Base-by-base conservation (phyloP, 2,113 vertebrate genomes). In the Mus spicilegus region DNA sequence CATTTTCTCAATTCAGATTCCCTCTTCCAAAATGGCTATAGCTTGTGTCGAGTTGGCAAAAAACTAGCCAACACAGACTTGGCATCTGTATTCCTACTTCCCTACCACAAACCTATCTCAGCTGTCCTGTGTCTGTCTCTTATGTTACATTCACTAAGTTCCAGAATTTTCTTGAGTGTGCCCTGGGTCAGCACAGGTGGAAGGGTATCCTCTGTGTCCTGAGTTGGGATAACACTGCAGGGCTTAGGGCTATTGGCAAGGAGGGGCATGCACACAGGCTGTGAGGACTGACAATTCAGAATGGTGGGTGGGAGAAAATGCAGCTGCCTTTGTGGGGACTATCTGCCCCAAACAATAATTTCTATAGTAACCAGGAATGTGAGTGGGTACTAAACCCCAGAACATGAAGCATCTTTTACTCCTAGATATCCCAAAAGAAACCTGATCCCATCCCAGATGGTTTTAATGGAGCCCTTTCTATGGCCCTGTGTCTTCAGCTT, bases 271-370 rank as follows among this genome's bases (percentile, higher is more conserved):
- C 51, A 51, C 28, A 30, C 7, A 11, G 10, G 33, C 24, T 36
- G 19, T 20, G 39, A 26, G 20, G 13, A 4, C 46, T 1, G 2
- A 42, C 39, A 42, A 36, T 39, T 56, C 26, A 19, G 33, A 10
- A 2, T 0, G 17, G 33, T 10, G 4, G 9, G 19, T 1, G 8
- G 61, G 6, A 13, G 10, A 20, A 30, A 10, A 5, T 3, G 33
- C 0, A 20, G 1, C 33, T 2, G 7, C 30, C 24, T 70, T 13
- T 14, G 16, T 13, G 5, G 17, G 58, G 12, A 22, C 77, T 54
- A 4, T 54, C 24, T 46, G 77, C 11, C 13, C 10, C 24, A 3
- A 10, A 19, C 8, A n/a, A 51, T 46, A 75, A 24, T 58, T 36
- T 16, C 51, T 30, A 7, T 0, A n/a, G 14, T 13, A 5, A 14